Percentiles rank a stretch among this genome's conserved stretches.
phyloP scores from a whole-genome alignment of 2,113 vertebrate genomes.

The Anolis carolinensis region DNA sequence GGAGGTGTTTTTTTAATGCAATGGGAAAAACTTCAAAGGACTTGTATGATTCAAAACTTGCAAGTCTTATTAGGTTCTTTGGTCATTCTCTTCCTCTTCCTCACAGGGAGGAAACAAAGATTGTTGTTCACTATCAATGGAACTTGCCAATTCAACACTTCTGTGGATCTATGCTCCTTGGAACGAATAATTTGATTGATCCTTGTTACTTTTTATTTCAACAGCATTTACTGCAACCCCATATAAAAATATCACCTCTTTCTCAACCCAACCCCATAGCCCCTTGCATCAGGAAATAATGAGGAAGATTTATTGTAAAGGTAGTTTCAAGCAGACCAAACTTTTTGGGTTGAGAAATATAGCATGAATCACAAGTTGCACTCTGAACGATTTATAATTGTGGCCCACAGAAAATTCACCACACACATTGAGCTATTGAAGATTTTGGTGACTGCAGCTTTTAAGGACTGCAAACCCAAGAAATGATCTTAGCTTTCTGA shows the following conservation, averaged over 20 bases:
- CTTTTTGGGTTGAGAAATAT: neutral
- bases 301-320: neutral
- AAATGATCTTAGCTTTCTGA: neutral
- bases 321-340: neutral
- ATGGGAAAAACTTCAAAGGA: too few relatives aligned
- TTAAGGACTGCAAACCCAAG: neutral
- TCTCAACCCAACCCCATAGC: neutral
- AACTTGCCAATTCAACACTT: too few relatives aligned
- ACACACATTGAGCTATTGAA: neutral
- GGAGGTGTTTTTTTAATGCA: too few relatives aligned
- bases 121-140: too few relatives aligned
- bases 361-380: neutral
- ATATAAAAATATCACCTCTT: neutral
- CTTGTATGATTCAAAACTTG: too few relatives aligned
- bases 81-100: too few relatives aligned
- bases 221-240: neutral
- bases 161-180: too few relatives aligned
- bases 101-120: too few relatives aligned
- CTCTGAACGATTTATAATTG: neutral
- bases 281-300: neutral
- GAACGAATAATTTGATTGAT: neutral
- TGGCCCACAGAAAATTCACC: conserved; percentile 7
- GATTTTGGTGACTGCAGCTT: too few relatives aligned
- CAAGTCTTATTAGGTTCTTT: too few relatives aligned
- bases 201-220: neutral